Evolutionary conservation across 2,113 vertebrate genomes (phyloP).

Genomic region (Ptyas mucosa): DNA sequence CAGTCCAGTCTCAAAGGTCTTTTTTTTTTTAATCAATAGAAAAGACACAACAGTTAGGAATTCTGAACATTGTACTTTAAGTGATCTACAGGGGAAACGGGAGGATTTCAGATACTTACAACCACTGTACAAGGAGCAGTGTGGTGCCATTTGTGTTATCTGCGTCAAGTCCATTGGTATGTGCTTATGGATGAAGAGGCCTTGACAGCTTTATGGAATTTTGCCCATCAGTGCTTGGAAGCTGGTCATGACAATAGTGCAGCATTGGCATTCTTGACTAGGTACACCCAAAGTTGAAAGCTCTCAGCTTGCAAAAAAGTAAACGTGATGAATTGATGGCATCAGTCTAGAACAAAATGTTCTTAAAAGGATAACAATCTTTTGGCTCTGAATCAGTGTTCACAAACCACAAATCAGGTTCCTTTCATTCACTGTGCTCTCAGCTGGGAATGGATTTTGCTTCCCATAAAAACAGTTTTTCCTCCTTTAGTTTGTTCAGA

Average conservation of each 20-base stretch:
- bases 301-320: constrained; percentile 18
- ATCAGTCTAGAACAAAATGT: constrained; percentile 38
- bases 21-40: background rate
- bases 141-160: background rate
- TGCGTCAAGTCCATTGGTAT: background rate
- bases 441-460: constrained; percentile 51
- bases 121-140: background rate
- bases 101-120: background rate
- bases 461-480: constrained; percentile 41
- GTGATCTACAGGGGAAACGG: background rate
- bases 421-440: constrained; percentile 37
- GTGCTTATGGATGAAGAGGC: background rate
- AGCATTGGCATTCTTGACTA: background rate
- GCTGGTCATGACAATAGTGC: background rate
- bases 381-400: constrained; percentile 50
- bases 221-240: background rate
- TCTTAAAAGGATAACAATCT: constrained; percentile 44
- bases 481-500: constrained; percentile 23
- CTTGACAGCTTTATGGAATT: background rate
- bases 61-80: background rate
- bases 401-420: constrained; percentile 52
- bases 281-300: constrained; percentile 18
- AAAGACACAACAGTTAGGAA: background rate
- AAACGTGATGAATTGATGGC: constrained; percentile 47
- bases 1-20: background rate